These are phyloP conservation scores for Acanthochromis polyacanthus DNA, from an alignment of 2,113 vertebrate genomes.

Conservation along the genomic window DNA sequence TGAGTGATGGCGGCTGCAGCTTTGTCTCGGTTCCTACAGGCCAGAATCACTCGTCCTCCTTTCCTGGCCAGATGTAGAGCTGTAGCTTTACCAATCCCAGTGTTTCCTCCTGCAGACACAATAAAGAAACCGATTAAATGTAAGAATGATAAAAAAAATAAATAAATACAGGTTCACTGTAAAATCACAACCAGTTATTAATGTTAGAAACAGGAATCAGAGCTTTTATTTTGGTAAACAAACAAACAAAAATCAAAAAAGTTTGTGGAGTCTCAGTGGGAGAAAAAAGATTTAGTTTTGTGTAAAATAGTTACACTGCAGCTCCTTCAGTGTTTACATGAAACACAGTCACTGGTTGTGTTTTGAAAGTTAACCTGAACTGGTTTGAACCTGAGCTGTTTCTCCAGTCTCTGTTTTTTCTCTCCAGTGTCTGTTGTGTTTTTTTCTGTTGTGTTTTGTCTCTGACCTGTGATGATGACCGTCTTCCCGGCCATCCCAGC, in stretches of 20 bases:
- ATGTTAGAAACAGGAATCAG: too few relatives aligned
- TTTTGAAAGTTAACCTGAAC: too few relatives aligned
- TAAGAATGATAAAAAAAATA: too few relatives aligned
- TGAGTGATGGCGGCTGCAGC: constrained; percentile 85
- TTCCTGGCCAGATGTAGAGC: constrained; percentile 81
- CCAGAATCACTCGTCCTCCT: constrained; percentile 89
- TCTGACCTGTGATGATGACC: constrained; percentile 77
- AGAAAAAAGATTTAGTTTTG: constrained; percentile 87
- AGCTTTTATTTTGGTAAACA: constrained; percentile 99
- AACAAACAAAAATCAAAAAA: constrained; percentile 74
- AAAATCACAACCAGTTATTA: too few relatives aligned
- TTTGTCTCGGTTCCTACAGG: constrained; percentile 84
- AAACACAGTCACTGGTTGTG: too few relatives aligned
- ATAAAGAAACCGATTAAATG: too few relatives aligned
- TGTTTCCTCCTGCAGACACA: constrained; percentile 75
- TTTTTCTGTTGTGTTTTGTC: too few relatives aligned
- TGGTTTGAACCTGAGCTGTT: too few relatives aligned
- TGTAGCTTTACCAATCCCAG: constrained; percentile 81
- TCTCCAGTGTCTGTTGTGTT: too few relatives aligned
- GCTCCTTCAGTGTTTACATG: too few relatives aligned
- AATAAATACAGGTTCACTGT: too few relatives aligned
- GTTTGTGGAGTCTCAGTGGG: constrained; percentile 78
- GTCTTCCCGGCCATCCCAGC: constrained; percentile 70
- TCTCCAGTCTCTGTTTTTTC: too few relatives aligned
- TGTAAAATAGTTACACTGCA: constrained; percentile 93